Percentiles rank a stretch among this genome's conserved stretches.
Evolutionary conservation across 2,797 vertebrate species (phyloP).

Genomic region (Notolepis coatsorum): DNA sequence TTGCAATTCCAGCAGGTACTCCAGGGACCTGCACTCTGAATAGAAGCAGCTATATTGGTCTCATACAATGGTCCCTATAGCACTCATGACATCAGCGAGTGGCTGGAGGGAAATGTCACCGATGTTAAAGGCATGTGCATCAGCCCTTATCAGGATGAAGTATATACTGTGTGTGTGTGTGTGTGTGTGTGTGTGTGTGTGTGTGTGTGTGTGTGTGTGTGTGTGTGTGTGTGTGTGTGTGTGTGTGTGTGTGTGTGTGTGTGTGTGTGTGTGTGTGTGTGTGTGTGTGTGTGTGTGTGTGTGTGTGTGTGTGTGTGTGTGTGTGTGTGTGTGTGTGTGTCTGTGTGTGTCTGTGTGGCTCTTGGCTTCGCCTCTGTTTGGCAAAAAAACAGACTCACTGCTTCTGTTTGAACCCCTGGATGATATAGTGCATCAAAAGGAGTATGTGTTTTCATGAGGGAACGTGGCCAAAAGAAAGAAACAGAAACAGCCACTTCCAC

Average conservation of each 20-base stretch:
- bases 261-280: not conserved
- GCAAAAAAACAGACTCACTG: not conserved
- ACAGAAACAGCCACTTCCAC: too few relatives aligned
- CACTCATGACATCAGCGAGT: constrained; percentile 15
- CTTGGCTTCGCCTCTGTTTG: not conserved
- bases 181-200: not conserved
- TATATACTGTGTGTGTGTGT: not conserved
- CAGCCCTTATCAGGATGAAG: not conserved
- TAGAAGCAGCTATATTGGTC: constrained; percentile 1
- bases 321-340: not conserved
- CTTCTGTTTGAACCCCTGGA: not conserved
- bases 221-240: not conserved
- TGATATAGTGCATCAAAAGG: too few relatives aligned
- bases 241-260: not conserved
- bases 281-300: constrained; percentile 1
- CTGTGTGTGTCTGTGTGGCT: not conserved
- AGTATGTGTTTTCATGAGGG: too few relatives aligned
- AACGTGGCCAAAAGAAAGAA: too few relatives aligned
- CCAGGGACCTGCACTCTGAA: constrained; percentile 10
- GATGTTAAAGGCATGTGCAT: not conserved
- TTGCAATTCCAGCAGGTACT: constrained; percentile 32
- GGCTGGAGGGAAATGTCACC: not conserved
- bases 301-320: not conserved
- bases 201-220: not conserved
- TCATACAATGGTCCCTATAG: constrained; percentile 8